These are phyloP conservation scores for Steatocranus sp. DNA, from an alignment of 2,797 vertebrate genomes.

Conservation along the genomic window DNA sequence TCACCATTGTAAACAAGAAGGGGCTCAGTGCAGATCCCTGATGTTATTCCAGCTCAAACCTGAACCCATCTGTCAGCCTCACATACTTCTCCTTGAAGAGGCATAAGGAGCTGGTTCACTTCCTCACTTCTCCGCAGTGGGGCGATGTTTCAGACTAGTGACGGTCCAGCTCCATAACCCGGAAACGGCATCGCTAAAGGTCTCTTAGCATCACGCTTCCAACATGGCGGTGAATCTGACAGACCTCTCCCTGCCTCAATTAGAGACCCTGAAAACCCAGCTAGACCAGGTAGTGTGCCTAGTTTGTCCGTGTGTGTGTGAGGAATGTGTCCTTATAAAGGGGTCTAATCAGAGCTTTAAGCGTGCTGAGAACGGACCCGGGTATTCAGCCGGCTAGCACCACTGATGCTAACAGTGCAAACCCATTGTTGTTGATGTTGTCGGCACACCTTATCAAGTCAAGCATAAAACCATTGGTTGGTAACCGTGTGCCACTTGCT, in stretches of 20 bases:
- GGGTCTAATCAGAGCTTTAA: accelerated
- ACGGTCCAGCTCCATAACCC: background rate
- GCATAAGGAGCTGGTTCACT: background rate
- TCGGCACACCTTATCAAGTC: background rate
- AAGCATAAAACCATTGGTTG: background rate
- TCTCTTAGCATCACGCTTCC: constrained; percentile 26
- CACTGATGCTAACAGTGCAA: background rate
- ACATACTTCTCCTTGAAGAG: background rate
- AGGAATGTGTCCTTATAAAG: accelerated
- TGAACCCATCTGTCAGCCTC: background rate
- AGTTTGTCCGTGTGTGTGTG: accelerated
- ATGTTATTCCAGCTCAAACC: background rate
- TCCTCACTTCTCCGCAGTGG: background rate
- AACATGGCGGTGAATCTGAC: constrained; percentile 87
- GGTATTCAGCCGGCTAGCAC: background rate
- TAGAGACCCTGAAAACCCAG: constrained; percentile 89
- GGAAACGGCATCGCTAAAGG: constrained; percentile 9
- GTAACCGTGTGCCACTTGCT: background rate
- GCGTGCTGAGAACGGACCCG: background rate
- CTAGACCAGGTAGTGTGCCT: constrained; percentile 81
- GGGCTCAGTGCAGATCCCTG: background rate
- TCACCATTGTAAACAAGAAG: background rate
- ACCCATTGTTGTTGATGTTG: background rate
- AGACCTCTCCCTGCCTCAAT: constrained; percentile 84
- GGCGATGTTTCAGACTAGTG: background rate